Evolutionary conservation across 2,797 vertebrate species (phyloP).

Genomic region (Platyrinchus mystaceus): DNA sequence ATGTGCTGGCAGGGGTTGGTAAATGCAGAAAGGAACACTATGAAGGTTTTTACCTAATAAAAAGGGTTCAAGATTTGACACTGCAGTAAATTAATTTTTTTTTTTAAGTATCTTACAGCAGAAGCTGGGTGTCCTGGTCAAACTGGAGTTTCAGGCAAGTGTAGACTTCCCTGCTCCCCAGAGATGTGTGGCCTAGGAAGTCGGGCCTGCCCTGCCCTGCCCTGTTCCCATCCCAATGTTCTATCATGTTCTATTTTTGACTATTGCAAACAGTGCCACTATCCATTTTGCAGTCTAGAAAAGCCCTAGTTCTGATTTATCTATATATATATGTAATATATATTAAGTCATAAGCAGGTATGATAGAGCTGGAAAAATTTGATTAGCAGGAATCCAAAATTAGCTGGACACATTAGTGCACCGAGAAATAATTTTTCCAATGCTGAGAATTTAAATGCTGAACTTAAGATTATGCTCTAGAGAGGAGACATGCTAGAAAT

Average conservation of each 20-base stretch:
- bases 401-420: neutral
- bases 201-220: neutral
- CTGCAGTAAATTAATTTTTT: neutral
- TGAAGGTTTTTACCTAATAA: neutral
- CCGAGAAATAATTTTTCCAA: neutral
- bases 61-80: neutral
- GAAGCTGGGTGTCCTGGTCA: neutral
- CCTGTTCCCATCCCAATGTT: neutral
- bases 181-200: neutral
- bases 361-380: neutral
- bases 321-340: too few species aligned
- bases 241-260: neutral
- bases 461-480: neutral
- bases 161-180: neutral
- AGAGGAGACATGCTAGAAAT: neutral
- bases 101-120: neutral
- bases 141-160: neutral
- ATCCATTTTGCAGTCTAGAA: neutral
- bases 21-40: neutral
- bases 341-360: neutral
- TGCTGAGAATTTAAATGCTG: neutral
- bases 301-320: neutral
- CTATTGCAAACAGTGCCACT: neutral
- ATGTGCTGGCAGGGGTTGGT: neutral
- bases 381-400: neutral